Evolutionary conservation across 2,888 invertebrate genomes (phyloP).

Genomic region (Dynastes grantii): DNA sequence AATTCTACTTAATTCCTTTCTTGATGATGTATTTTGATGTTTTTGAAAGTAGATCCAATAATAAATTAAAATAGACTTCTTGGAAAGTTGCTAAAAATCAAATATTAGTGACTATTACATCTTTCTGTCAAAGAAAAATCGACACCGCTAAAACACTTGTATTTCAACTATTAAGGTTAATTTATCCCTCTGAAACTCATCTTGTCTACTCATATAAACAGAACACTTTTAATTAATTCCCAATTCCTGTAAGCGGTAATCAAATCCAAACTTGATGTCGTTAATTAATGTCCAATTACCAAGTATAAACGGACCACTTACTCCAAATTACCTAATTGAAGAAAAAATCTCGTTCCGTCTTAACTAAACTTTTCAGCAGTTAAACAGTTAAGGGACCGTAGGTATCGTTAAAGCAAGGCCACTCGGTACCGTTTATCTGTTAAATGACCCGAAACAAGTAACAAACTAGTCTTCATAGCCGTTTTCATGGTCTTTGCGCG

Average conservation of each 20-base stretch:
- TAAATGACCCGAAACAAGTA: constrained; percentile 71
- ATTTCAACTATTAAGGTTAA: too few relatives aligned
- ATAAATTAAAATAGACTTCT: too few relatives aligned
- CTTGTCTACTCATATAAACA: not conserved
- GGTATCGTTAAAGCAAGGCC: constrained; percentile 69
- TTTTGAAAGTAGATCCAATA: too few relatives aligned
- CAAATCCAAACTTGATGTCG: not conserved
- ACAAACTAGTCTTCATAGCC: constrained; percentile 67
- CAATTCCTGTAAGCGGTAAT: too few relatives aligned
- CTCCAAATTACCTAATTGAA: constrained; percentile 44
- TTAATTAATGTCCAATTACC: constrained; percentile 28
- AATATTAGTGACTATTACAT: too few relatives aligned
- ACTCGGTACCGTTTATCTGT: constrained; percentile 70
- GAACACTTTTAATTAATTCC: not conserved
- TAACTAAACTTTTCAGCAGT: constrained; percentile 47
- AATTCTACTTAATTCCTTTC: too few relatives aligned
- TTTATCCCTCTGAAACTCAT: not conserved
- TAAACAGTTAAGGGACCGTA: constrained; percentile 62
- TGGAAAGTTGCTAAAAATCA: too few relatives aligned
- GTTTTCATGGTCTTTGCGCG: constrained; percentile 70
- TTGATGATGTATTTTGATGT: too few relatives aligned
- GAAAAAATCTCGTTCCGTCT: constrained; percentile 47
- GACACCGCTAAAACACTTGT: too few relatives aligned
- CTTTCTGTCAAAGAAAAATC: too few relatives aligned
- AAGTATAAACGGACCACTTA: constrained; percentile 29